Evolutionary conservation across 64 coral and sea anemone genomes (phyloP), one percentile per base, ranked within the genome.

Genomic region (Cladopsammia gracilis): DNA sequence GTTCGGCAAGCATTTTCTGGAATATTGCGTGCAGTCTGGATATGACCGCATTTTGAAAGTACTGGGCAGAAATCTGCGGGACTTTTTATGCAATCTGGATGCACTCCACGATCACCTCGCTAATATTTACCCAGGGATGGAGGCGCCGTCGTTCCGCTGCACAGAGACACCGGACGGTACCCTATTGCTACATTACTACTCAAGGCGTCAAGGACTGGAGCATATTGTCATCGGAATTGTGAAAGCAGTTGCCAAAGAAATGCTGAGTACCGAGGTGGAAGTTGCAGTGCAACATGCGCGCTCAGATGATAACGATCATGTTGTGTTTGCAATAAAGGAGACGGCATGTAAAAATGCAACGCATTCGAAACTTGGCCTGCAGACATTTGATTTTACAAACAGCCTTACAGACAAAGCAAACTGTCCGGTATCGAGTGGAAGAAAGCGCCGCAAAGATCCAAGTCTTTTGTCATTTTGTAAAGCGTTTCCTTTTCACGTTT

Each of bases 61-160:
- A 1, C 88, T 99, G 60, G 98, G 98, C 4, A 84, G 98, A 64
- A 99, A 99, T 78, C 73, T 99, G 89, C 94, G 92, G 76, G 98
- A 99, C 77, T 99, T 99, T 76, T 86, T 99, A 47, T 99, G 98
- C 67, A 99, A 99, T 44, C 77, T 99, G 52, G 98, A 99, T 50
- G 98, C 98, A 0, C 92, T 99, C 1, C 98, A 99, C 12, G 98
- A 99, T 58, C 98, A 99, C 68, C 83, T 99, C 0, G 94, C 94
- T 14, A 74, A 91, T 6, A 99, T 99, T 52, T 99, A 99, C 76
- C 98, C 94, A 0, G 98, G 98, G 5, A 99, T 99, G 98, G 91
- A 96, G 75, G 98, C 98, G 10, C 98, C 98, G 22, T 99, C 98
- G 0, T 99, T 99, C 45, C 94, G 98, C 20, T 99, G 98, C 48